Evolutionary conservation across 2,113 vertebrate genomes (phyloP), one percentile per base, ranked within the genome.

Genomic region (Trematomus loennbergii): DNA sequence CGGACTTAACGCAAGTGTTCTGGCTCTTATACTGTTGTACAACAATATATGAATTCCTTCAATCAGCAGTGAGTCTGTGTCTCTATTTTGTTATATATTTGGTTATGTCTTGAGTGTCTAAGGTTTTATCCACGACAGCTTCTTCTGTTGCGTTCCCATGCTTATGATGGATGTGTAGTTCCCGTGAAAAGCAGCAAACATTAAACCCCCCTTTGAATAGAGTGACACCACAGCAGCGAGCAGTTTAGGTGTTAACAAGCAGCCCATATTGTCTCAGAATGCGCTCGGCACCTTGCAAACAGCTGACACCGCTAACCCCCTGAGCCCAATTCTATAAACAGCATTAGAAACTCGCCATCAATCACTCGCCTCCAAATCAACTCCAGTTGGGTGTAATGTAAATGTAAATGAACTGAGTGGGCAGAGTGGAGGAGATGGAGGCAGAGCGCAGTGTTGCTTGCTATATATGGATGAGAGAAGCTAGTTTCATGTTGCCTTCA

Each of bases 381-480:
- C 86, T 89, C 87, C 83, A 86, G 88, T n/a, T n/a, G 87, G 86
- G 79, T 90, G 80, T 89, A 93, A 94, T 92, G 92, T 90, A 93
- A 93, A 93, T 94, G 91, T 89, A 93, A 93, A 94, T 93, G 88
- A 92, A 90, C 72, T 81, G 87, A 91, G 87, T 83, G 82, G 84
- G 87, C 81, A 57, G 63, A 77, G 71, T 76, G 63, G 78, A 48
- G 74, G 76, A 79, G 69, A 85, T 52, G 78, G 83, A 78, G 69
- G 84, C 52, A 71, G 64, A 17, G 67, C 36, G 65, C 59, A 53
- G 36, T 48, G 75, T 58, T 45, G 60, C 80, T 62, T 29, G 29
- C 29, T 29, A 29, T 29, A 16, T 83, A 81, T 78, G 71, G 79
- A 84, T 84, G 29, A 15, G 57, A 12, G 67, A 75, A 61, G 52